A percentile compares a stretch with the other conserved stretches of the same genome.
Evolutionary conservation across 1,140 invertebrate genomes (phyloP).

Genomic region (Panagrolaimus sp.): DNA sequence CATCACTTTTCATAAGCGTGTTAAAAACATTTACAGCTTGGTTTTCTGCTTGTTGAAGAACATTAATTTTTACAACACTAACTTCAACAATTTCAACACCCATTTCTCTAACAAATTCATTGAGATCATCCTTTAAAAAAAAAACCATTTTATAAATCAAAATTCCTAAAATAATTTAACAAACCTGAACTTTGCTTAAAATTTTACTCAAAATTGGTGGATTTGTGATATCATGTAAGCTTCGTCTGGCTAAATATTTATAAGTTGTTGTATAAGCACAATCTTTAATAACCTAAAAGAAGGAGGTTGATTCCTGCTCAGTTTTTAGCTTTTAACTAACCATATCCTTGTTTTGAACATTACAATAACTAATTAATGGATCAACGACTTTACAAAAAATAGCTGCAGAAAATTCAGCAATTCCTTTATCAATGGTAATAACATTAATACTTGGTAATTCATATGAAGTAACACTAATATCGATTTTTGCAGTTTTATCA

Average conservation of each 20-base stretch:
- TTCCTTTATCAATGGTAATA: constrained; percentile 36
- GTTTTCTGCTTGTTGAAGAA: constrained; percentile 43
- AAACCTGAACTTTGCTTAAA: constrained; percentile 10
- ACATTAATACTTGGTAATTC: constrained; percentile 39
- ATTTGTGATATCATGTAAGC: constrained; percentile 35
- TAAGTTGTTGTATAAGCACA: constrained; percentile 38
- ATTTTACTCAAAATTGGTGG: constrained; percentile 24
- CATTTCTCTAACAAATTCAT: constrained; percentile 27
- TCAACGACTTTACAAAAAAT: constrained; percentile 41
- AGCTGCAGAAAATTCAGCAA: constrained; percentile 31
- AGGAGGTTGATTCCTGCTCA: constrained; percentile 17
- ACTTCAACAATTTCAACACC: constrained; percentile 37
- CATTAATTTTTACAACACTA: constrained; percentile 25
- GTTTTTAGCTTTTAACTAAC: constrained; percentile 21
- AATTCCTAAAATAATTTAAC: background rate
- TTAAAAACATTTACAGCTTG: constrained; percentile 40
- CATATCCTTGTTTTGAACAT: constrained; percentile 32
- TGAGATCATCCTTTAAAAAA: constrained; percentile 36
- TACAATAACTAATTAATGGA: constrained; percentile 32
- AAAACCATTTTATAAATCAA: constrained; percentile 9
- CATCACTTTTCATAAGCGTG: constrained; percentile 33
- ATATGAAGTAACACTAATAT: constrained; percentile 34
- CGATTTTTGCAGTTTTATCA: constrained; percentile 36
- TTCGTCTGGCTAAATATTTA: constrained; percentile 31
- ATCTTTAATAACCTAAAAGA: constrained; percentile 32